Percentiles rank a stretch among this genome's conserved stretches.
Evolutionary conservation across 2,888 invertebrate genomes (phyloP).

Genomic region (Apoderus coryli): DNA sequence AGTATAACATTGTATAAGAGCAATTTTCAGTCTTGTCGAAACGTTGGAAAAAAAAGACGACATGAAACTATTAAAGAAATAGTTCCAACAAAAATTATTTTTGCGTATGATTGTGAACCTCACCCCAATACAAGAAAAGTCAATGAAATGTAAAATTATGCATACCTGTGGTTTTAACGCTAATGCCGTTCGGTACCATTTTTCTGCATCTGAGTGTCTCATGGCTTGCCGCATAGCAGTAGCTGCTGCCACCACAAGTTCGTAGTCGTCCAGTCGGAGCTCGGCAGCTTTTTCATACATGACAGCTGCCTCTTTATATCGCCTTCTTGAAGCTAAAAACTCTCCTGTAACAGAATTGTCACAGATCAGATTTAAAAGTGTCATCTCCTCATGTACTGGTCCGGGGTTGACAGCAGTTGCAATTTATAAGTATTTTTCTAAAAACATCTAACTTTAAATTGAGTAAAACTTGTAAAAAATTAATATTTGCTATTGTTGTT

Average conservation of each 20-base stretch:
- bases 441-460: no score
- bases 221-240: slow-evolving; percentile 73
- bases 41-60: no score
- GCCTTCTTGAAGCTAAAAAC: slow-evolving; percentile 67
- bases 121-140: not conserved
- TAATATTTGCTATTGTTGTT: no score
- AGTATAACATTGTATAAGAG: no score
- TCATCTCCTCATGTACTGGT: no score
- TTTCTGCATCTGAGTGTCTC: slow-evolving; percentile 68
- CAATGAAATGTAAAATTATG: slow-evolving; percentile 7
- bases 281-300: slow-evolving; percentile 68
- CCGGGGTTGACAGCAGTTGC: no score
- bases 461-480: no score
- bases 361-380: no score
- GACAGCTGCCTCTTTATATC: slow-evolving; percentile 68
- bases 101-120: no score
- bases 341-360: slow-evolving; percentile 59
- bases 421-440: no score
- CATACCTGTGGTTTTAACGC: slow-evolving; percentile 33
- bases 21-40: not conserved
- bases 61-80: no score
- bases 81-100: no score
- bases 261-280: slow-evolving; percentile 64
- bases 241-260: slow-evolving; percentile 75
- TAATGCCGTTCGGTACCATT: slow-evolving; percentile 65